Conservation (phyloP, 2,888 invertebrate genomes). For the Pyrocoelia pectoralis region DNA sequence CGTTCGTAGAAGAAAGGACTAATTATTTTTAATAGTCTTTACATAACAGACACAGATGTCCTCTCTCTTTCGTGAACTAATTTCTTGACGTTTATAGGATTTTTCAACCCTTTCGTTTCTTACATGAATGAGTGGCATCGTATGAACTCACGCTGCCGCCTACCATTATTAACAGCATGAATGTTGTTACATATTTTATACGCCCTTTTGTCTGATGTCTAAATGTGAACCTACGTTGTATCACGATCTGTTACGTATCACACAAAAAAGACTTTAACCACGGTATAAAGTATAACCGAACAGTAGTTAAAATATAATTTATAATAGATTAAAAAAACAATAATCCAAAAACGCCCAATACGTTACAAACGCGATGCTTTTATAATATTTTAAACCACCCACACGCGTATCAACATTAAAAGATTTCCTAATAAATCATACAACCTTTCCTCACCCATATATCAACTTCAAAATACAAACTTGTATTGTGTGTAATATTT, state of each 20-base stretch:
- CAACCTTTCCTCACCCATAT: slow-evolving; percentile 31
- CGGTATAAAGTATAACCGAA: neutral
- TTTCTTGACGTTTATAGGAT: slow-evolving; percentile 17
- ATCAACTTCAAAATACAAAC: slow-evolving; percentile 24
- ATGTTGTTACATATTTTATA: slow-evolving; percentile 34
- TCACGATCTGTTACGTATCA: slow-evolving; percentile 6
- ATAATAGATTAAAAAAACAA: neutral
- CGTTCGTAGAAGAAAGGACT: slow-evolving; percentile 54
- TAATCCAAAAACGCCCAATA: slow-evolving; percentile 23
- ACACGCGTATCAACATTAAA: slow-evolving; percentile 28
- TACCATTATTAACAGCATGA: slow-evolving; percentile 24
- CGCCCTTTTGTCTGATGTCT: slow-evolving; percentile 29
- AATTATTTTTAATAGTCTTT: slow-evolving; percentile 57
- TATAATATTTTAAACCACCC: slow-evolving; percentile 27
- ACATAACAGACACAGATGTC: slow-evolving; percentile 45
- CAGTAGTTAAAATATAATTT: slow-evolving; percentile 4
- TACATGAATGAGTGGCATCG: slow-evolving; percentile 25
- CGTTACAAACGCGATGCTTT: slow-evolving; percentile 23
- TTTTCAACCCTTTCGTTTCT: slow-evolving; percentile 4
- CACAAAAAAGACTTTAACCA: too few species aligned
- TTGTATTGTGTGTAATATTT: slow-evolving; percentile 28
- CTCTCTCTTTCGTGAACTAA: slow-evolving; percentile 28
- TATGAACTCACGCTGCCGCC: slow-evolving; percentile 26
- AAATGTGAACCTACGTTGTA: slow-evolving; percentile 25
- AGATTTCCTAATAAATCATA: slow-evolving; percentile 32